A percentile compares a stretch with the other conserved stretches of the same genome.
Evolutionary conservation across 2,113 vertebrate genomes (phyloP).

Genomic region (Halichoerus grypus): DNA sequence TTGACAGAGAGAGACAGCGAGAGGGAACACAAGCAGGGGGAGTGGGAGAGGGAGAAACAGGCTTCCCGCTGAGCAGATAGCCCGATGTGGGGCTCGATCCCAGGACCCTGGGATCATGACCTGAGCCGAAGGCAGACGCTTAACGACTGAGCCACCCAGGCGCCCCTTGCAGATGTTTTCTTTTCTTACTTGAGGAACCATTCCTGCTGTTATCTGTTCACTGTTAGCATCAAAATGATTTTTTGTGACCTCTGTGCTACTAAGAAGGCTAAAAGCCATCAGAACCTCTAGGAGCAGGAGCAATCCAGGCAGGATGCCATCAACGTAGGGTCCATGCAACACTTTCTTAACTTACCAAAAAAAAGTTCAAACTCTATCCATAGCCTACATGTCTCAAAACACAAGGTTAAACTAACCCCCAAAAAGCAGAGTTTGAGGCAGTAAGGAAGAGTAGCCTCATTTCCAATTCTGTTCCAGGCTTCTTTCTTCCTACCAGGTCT

Average conservation of each 20-base stretch:
- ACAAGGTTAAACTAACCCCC: not conserved
- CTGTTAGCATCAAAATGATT: not conserved
- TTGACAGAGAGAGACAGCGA: no score
- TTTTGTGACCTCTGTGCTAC: not conserved
- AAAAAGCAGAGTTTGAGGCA: not conserved
- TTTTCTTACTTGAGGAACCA: not conserved
- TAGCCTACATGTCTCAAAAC: not conserved
- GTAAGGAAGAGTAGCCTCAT: not conserved
- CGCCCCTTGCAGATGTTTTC: not conserved
- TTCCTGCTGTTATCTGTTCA: not conserved
- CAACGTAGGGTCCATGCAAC: not conserved
- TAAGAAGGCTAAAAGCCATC: not conserved
- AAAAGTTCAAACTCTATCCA: not conserved
- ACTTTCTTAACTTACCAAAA: not conserved
- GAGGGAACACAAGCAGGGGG: no score
- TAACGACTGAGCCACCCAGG: no score
- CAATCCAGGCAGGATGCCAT: not conserved
- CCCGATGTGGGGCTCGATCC: no score
- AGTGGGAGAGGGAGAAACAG: no score
- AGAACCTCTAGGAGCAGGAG: not conserved
- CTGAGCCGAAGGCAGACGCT: no score
- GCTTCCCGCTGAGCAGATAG: no score
- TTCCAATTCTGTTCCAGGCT: not conserved
- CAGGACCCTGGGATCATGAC: no score
- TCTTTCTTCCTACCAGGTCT: not conserved